Evolutionary conservation across 1,140 invertebrate species (phyloP).

Genomic region (Antheraea mylitta): DNA sequence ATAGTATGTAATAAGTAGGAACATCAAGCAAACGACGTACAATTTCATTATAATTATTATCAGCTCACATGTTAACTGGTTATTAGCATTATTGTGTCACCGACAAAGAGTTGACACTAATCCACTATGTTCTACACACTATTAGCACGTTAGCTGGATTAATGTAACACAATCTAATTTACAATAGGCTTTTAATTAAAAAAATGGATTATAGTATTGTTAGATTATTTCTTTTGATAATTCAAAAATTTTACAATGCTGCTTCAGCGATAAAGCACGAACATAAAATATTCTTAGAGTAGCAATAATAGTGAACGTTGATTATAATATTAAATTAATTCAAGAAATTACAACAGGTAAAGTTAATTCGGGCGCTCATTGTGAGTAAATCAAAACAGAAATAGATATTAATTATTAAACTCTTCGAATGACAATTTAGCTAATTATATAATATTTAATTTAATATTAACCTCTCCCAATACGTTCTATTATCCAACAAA

Average conservation of each 20-base stretch:
- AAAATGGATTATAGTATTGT: neutral
- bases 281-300: slow-evolving; percentile 5
- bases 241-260: neutral
- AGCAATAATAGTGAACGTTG: slow-evolving; percentile 19
- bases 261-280: neutral
- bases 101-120: neutral
- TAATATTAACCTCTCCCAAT: neutral
- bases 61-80: neutral
- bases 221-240: neutral
- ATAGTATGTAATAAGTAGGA: neutral
- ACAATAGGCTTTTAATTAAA: neutral
- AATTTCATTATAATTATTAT: neutral
- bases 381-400: neutral
- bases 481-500: neutral
- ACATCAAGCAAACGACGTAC: neutral
- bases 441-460: no score
- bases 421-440: neutral
- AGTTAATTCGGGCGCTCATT: no score
- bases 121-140: neutral
- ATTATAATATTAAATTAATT: neutral
- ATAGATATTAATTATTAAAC: neutral
- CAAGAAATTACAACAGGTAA: neutral
- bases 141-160: neutral
- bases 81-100: neutral
- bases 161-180: neutral